Conservation (phyloP, 2,888 invertebrate genomes). For the Coleophora deauratella region DNA sequence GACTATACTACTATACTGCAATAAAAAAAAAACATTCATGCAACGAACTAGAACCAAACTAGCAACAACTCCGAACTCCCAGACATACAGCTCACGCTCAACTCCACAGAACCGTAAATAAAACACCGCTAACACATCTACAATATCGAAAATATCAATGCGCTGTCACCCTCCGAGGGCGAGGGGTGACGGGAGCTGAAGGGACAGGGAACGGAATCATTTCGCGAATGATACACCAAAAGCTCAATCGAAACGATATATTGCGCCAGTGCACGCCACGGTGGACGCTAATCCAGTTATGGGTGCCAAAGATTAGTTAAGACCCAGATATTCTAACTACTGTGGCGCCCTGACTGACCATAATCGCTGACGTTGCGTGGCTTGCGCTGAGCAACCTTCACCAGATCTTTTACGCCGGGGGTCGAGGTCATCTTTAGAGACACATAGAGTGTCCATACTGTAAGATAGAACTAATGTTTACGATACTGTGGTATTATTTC, state of each 20-base stretch:
- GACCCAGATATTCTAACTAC: not conserved
- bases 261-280: slow-evolving; percentile 51
- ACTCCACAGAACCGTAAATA: slow-evolving; percentile 4
- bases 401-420: no score
- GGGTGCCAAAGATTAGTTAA: slow-evolving; percentile 39
- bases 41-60: no score
- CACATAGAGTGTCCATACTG: no score
- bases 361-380: no score
- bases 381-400: no score
- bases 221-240: slow-evolving; percentile 64
- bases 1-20: no score
- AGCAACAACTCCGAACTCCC: no score
- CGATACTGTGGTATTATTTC: no score
- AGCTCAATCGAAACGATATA: slow-evolving; percentile 69
- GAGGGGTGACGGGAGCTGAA: slow-evolving; percentile 8
- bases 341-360: no score
- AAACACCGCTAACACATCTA: slow-evolving; percentile 17
- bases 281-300: slow-evolving; percentile 65
- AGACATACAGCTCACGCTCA: no score
- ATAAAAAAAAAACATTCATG: not conserved
- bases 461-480: no score
- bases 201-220: slow-evolving; percentile 35
- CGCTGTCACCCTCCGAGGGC: slow-evolving; percentile 30
- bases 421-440: no score
- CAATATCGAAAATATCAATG: slow-evolving; percentile 8